These are phyloP conservation scores for Stenichneumon culpator DNA, from an alignment of 2,888 invertebrate species.

Conservation along the genomic window DNA sequence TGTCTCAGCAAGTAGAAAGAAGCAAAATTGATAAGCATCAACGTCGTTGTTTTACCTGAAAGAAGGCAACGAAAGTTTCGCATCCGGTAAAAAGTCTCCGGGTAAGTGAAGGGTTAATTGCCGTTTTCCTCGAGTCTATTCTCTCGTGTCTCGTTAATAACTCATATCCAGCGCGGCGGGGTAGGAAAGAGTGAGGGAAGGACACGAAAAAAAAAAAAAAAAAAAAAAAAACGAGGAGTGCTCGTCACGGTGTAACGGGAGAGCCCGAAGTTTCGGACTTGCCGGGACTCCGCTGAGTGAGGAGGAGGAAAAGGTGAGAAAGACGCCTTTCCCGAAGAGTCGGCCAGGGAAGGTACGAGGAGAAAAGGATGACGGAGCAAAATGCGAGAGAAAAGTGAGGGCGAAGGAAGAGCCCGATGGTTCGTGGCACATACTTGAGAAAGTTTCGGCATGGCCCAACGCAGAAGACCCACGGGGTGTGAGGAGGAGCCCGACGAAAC, in stretches of 20 bases:
- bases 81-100: neutral
- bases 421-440: constrained; percentile 83
- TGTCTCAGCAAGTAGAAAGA: neutral
- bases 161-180: constrained; percentile 71
- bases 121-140: constrained; percentile 70
- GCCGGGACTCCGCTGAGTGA: constrained; percentile 7
- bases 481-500: constrained; percentile 3
- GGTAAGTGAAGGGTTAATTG: constrained; percentile 72
- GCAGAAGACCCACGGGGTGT: constrained; percentile 43
- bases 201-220: constrained; percentile 45
- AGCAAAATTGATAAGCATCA: neutral
- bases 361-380: constrained; percentile 13
- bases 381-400: constrained; percentile 42
- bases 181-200: constrained; percentile 63
- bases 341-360: constrained; percentile 5
- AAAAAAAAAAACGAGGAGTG: constrained; percentile 20
- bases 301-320: constrained; percentile 63
- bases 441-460: constrained; percentile 79
- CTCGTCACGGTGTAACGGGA: constrained; percentile 37
- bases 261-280: constrained; percentile 45
- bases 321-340: constrained; percentile 43
- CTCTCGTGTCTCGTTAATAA: constrained; percentile 78
- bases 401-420: constrained; percentile 68
- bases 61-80: neutral
- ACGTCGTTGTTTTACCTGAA: neutral